Conservation (phyloP, 2,888 invertebrate species). For the Mythimna loreyi region DNA sequence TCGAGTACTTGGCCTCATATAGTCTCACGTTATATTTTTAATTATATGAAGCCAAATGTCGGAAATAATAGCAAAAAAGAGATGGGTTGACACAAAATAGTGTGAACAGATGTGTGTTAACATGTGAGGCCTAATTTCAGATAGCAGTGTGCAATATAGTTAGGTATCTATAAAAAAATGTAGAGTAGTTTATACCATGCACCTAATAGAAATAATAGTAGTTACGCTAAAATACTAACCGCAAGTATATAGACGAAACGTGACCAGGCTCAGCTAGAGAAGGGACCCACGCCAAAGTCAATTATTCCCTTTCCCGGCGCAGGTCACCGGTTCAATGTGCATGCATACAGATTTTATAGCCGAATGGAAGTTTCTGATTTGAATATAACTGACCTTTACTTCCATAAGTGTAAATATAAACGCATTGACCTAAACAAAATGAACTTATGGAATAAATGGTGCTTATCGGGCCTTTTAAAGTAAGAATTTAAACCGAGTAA, state of each 20-base stretch:
- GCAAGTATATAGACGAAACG: conserved; percentile 42
- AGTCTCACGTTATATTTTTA: neutral
- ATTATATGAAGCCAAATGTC: conserved; percentile 7
- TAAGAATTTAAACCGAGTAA: conserved; percentile 15
- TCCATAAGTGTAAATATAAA: conserved; percentile 36
- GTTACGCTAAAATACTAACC: conserved; percentile 8
- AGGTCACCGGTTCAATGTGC: conserved; percentile 58
- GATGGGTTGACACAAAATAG: neutral
- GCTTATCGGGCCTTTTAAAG: conserved; percentile 11
- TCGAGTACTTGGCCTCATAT: neutral
- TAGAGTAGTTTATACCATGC: neutral
- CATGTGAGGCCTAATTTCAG: conserved; percentile 18
- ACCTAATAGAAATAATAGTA: neutral
- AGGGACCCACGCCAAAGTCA: conserved; percentile 51
- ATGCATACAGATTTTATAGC: conserved; percentile 37
- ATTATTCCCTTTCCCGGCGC: conserved; percentile 62
- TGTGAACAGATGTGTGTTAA: conserved; percentile 25
- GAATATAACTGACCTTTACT: conserved; percentile 44
- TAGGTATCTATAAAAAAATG: neutral
- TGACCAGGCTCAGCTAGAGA: conserved; percentile 55
- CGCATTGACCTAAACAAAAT: conserved; percentile 10
- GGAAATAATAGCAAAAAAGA: conserved; percentile 16
- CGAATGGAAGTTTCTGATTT: conserved; percentile 52
- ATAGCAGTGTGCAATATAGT: neutral
- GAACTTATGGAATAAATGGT: conserved; percentile 12